Base-by-base conservation (phyloP, 2,888 invertebrate genomes). In the Andrena camellia region DNA sequence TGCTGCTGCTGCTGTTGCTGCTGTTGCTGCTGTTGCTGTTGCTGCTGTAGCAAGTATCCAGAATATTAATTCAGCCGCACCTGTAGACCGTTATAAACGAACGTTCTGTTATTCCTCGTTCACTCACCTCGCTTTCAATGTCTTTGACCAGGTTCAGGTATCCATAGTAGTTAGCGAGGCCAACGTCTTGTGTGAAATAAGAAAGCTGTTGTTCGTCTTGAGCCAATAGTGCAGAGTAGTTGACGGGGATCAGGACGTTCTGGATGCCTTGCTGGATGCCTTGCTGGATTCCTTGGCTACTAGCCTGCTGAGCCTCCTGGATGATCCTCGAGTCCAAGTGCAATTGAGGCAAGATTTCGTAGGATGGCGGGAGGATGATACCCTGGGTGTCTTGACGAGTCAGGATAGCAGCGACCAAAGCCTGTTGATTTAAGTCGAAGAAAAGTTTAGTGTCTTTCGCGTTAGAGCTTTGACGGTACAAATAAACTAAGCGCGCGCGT, bases 111-210 rank as follows among this genome's bases (percentile, higher is more conserved):
- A 7, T 29, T 48, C n/a, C 10, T 48, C 10, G 35, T 26, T 5
- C 42, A 26, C 60, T 68, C 62, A 88, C 88, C 1, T 70, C 64
- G 2, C 1, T 52, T 35, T 88, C 71, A 81, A 93, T 90, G 85
- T 95, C 95, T 88, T 95, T 95, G 85, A 95, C 93, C 90, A 96
- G 95, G 68, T 92, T 90, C 93, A 96, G 95, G 92, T 96, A 96
- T 90, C 95, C 95, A 94, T 97, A 96, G 94, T 95, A 96, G 0
- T 96, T 92, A 91, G 96, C 96, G 89, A 96, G 94, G 88, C 96
- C 96, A 86, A 97, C 94, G 90, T 97, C 97, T 89, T 97, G 96
- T 57, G 96, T 96, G 94, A 96, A 96, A 94, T 97, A 97, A 35
- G 95, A 94, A 77, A 97, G 90, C 75, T 95, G 95, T 86, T 95